These are phyloP conservation scores for Euzophera pinguis DNA, from an alignment of 2,888 invertebrate species.

Conservation along the genomic window DNA sequence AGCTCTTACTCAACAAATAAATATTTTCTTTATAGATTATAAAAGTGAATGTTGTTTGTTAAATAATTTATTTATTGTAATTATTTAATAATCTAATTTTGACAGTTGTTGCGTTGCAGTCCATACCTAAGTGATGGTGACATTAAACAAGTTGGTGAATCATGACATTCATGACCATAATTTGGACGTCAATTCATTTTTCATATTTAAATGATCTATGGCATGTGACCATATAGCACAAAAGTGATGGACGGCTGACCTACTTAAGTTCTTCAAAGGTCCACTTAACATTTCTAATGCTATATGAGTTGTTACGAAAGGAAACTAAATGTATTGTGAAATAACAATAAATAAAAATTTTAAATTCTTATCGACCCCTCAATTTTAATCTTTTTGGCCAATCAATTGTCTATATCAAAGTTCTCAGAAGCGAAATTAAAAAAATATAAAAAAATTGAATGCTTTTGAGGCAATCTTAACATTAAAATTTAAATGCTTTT, in stretches of 20 bases:
- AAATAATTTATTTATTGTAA: not conserved
- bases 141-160: not conserved
- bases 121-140: not conserved
- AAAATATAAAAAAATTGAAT: too few relatives aligned
- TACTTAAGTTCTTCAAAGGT: not conserved
- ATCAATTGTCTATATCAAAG: too few relatives aligned
- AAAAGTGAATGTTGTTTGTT: not conserved
- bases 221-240: constrained; percentile 13
- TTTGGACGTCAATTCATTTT: not conserved
- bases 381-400: too few relatives aligned
- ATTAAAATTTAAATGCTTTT: too few relatives aligned
- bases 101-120: not conserved
- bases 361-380: too few relatives aligned
- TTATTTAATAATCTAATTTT: not conserved
- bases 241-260: constrained; percentile 3
- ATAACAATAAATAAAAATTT: constrained; percentile 17
- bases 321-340: not conserved
- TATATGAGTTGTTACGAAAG: not conserved
- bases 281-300: not conserved
- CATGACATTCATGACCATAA: not conserved
- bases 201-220: not conserved
- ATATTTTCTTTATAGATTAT: not conserved
- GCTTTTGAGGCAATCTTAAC: too few relatives aligned
- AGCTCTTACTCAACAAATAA: not conserved
- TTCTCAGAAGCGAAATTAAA: too few relatives aligned